Evolutionary conservation across 35 echinoderm and acorn worm species (phyloP), one percentile per base, ranked within the genome.

Genomic region (Eucidaris tribuloides): DNA sequence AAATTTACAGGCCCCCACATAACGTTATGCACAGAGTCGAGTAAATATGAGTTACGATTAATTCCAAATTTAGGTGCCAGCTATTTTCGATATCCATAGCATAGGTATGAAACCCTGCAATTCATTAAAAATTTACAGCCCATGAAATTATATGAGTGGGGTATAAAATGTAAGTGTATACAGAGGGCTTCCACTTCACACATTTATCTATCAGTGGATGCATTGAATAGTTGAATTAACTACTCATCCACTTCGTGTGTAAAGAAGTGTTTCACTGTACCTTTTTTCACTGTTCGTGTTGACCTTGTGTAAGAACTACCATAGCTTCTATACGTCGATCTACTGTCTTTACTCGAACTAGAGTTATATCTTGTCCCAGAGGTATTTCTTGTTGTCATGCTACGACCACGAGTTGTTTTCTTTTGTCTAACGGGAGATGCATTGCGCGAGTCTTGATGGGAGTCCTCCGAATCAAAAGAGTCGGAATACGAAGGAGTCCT

Each of bases 401-500:
- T 38, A 9, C 68, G 24, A n/a, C n/a, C n/a, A 3, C 68, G 68
- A 74, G 70, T 17, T 71, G 50, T 46, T 46, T 83, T 56, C 42
- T 23, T 52, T 28, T 46, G 33, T 54, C 82, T 57, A 31, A 46
- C 81, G 6, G 91, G 90, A 0, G 92, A 89, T 7, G 77, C 80
- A 22, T 41, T 74, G 59, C 92, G 79, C 0, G 92, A 89, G 77
- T 94, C 92, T 63, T 94, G 92, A 23, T 64, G 81, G 4, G 92
- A 96, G 48, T 91, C 89, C 57, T 96, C 93, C 0, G 93, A 96
- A 46, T 96, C 79, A 83, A 96, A 96, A 2, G 88, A 96, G 71
- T 96, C 93, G 28, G 93, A 96, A 70, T 94, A 94, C 3, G 58
- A 41, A 29, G 82, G 78, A 18, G 87, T 64, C n/a, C 78, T 71